Conservation (phyloP, 2,113 vertebrate species). For the Rattus norvegicus region DNA sequence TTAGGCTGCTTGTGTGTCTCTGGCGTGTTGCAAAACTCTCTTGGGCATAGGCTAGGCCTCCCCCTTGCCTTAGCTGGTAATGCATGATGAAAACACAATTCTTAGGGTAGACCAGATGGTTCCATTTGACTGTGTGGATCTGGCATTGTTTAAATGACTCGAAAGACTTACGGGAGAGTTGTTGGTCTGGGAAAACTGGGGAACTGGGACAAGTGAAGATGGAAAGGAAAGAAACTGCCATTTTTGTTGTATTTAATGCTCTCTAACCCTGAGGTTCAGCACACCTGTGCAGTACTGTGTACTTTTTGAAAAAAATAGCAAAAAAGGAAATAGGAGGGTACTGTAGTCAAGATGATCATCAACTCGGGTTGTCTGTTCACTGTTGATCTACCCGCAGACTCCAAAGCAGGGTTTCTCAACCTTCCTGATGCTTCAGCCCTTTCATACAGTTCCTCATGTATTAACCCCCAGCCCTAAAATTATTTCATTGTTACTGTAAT, state of each 20-base stretch:
- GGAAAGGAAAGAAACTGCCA: constrained; percentile 6
- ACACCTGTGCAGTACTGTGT: background rate
- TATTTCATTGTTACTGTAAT: background rate
- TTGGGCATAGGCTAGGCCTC: background rate
- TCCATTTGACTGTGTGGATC: constrained; percentile 49
- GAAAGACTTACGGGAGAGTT: background rate
- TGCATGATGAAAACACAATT: background rate
- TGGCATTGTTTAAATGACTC: constrained; percentile 45
- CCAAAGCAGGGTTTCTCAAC: background rate
- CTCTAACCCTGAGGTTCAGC: background rate
- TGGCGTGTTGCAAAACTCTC: constrained; percentile 42
- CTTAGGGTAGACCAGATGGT: constrained; percentile 50
- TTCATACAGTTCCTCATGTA: background rate
- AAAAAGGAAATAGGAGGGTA: background rate
- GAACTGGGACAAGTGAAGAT: background rate
- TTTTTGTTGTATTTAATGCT: constrained; percentile 2
- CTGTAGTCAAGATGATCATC: background rate
- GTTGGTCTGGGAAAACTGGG: constrained; percentile 22
- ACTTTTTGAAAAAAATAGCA: background rate
- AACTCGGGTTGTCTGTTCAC: background rate
- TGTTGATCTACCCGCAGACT: background rate
- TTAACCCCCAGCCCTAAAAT: background rate
- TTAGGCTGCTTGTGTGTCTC: background rate
- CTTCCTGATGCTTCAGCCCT: background rate
- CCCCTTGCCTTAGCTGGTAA: constrained; percentile 22